Percentiles rank a stretch among this genome's conserved stretches.
phyloP scores from a whole-genome alignment of 2,113 vertebrate species.

The Ciconia maguari region DNA sequence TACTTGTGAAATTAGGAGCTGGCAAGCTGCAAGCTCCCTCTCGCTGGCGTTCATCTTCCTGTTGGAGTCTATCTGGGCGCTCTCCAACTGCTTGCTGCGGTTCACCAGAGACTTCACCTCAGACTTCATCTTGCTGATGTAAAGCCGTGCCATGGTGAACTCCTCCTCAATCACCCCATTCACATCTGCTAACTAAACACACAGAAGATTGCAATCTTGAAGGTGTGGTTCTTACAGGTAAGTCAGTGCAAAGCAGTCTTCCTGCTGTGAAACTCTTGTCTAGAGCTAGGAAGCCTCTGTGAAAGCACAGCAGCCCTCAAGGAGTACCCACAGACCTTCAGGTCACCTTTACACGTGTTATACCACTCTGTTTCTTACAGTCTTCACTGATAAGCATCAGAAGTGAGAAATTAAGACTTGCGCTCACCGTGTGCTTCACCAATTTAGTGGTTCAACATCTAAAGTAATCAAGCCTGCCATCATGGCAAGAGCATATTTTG shows the following conservation, averaged over 20 bases:
- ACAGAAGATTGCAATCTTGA: neutral
- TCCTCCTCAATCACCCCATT: constrained; percentile 90
- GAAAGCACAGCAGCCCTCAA: neutral
- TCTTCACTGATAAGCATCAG: neutral
- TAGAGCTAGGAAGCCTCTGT: neutral
- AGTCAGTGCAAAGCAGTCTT: neutral
- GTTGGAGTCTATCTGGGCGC: constrained; percentile 83
- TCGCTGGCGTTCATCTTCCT: constrained; percentile 90
- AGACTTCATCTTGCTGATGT: constrained; percentile 93
- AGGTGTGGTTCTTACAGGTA: neutral
- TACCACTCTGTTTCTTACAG: neutral
- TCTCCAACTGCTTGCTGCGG: constrained; percentile 89
- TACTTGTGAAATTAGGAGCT: constrained; percentile 90
- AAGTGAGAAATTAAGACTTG: neutral
- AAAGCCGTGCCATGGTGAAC: constrained; percentile 89
- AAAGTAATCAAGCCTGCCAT: neutral
- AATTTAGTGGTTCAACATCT: neutral
- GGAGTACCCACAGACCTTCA: neutral
- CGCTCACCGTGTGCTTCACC: neutral
- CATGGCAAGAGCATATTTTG: neutral
- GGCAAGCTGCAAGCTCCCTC: constrained; percentile 88
- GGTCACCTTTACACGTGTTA: neutral
- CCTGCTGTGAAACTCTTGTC: neutral
- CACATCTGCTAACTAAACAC: constrained; percentile 80
- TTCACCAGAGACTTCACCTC: constrained; percentile 92